phyloP scores from a whole-genome alignment of 2,888 invertebrate species.

The Spilarctia lutea region DNA sequence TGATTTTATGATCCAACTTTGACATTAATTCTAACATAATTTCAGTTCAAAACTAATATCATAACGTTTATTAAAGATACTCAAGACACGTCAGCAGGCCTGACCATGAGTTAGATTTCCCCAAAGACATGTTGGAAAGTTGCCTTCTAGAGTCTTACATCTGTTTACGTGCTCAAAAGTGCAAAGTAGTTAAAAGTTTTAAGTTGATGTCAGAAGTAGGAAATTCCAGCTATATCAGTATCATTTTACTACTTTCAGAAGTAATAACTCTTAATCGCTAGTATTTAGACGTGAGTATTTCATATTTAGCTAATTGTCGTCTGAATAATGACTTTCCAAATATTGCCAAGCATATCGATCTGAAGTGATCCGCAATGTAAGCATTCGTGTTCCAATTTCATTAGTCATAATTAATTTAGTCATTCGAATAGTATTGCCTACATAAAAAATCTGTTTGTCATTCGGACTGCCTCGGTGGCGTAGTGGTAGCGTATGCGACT shows the following conservation, averaged over 20 bases:
- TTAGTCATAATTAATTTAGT: too few relatives aligned
- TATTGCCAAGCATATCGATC: too few relatives aligned
- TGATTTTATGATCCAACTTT: background rate
- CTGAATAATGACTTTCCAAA: too few relatives aligned
- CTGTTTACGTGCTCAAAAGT: constrained; percentile 40
- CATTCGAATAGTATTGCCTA: too few relatives aligned
- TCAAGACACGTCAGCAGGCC: constrained; percentile 31
- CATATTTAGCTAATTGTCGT: too few relatives aligned
- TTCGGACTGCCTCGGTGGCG: too few relatives aligned
- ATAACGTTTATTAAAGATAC: constrained; percentile 35
- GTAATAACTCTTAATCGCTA: too few relatives aligned
- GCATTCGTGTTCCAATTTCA: too few relatives aligned
- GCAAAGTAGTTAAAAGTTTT: constrained; percentile 47
- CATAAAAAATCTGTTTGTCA: too few relatives aligned
- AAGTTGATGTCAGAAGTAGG: constrained; percentile 14
- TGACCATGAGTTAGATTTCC: constrained; percentile 50
- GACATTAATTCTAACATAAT: constrained; percentile 1
- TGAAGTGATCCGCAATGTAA: too few relatives aligned
- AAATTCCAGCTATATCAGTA: background rate
- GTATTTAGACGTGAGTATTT: too few relatives aligned
- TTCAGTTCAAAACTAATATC: background rate
- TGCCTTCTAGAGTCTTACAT: constrained; percentile 29
- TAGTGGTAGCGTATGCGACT: too few relatives aligned
- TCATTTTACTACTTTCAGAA: background rate
- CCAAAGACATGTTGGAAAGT: constrained; percentile 41